These are phyloP conservation scores for Archegozetes longisetosus DNA, from an alignment of 1,140 invertebrate species.

Conservation along the genomic window DNA sequence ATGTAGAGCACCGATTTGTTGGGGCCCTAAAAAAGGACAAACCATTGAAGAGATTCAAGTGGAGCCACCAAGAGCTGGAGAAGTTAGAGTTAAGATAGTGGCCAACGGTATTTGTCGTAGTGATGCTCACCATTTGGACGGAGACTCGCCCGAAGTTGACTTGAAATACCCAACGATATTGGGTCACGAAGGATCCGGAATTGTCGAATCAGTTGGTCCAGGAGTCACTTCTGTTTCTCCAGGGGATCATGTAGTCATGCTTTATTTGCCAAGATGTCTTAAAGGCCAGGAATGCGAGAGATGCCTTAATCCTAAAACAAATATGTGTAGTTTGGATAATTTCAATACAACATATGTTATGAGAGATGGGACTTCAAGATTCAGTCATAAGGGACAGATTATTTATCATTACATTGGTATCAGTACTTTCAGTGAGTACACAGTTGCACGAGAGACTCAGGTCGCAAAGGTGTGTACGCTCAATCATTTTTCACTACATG, in stretches of 20 bases:
- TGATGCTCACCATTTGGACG: constrained; percentile 12
- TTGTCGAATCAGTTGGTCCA: constrained; percentile 87
- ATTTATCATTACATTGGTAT: constrained; percentile 93
- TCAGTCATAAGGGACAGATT: constrained; percentile 74
- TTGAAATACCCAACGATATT: constrained; percentile 37
- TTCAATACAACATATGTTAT: constrained; percentile 38
- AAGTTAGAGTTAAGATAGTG: constrained; percentile 32
- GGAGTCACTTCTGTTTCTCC: constrained; percentile 66
- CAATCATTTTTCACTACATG: too few relatives aligned
- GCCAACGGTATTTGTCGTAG: constrained; percentile 19
- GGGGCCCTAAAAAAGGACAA: background rate
- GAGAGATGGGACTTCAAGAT: constrained; percentile 83
- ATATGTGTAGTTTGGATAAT: background rate
- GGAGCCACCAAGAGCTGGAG: constrained; percentile 34
- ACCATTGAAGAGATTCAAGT: constrained; percentile 36
- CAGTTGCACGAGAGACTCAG: constrained; percentile 88
- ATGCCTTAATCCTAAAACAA: background rate
- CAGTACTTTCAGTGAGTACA: constrained; percentile 92
- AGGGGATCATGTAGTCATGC: constrained; percentile 86
- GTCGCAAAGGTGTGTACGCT: constrained; percentile 30
- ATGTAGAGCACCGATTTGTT: background rate
- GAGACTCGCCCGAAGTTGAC: background rate
- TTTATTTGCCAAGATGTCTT: constrained; percentile 81
- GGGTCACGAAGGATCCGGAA: constrained; percentile 85
- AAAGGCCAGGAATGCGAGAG: background rate